phyloP scores from a whole-genome alignment of 1,140 invertebrate species.

The Plutomurus gul region DNA sequence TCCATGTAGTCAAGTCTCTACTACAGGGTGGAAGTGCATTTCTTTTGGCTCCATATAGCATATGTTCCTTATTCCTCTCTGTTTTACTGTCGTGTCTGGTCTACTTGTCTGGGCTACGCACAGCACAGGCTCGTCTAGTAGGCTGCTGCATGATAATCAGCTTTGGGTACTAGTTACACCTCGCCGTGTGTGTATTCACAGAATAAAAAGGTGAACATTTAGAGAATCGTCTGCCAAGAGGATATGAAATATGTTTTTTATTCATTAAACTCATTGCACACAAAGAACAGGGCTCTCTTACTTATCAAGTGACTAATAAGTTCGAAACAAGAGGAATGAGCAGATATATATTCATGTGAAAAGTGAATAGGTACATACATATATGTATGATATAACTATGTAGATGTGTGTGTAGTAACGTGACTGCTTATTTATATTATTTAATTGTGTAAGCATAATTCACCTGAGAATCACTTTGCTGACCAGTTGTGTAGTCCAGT shows the following conservation, averaged over 20 bases:
- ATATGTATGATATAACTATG: too few relatives aligned
- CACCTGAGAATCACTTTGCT: too few relatives aligned
- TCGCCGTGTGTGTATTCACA: too few relatives aligned
- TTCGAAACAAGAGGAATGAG: too few relatives aligned
- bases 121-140: too few relatives aligned
- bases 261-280: slow-evolving; percentile 17
- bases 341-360: too few relatives aligned
- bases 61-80: slow-evolving; percentile 14
- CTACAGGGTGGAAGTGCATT: slow-evolving; percentile 14
- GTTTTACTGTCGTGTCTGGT: not conserved
- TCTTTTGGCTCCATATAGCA: slow-evolving; percentile 11
- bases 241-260: slow-evolving; percentile 30
- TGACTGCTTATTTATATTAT: too few relatives aligned
- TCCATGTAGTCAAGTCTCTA: not conserved
- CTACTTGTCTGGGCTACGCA: not conserved
- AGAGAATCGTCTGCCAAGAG: slow-evolving; percentile 22
- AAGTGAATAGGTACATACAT: too few relatives aligned
- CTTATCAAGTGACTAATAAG: not conserved
- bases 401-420: too few relatives aligned
- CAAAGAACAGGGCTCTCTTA: not conserved
- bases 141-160: not conserved
- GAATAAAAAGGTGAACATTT: slow-evolving; percentile 20
- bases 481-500: too few relatives aligned
- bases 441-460: too few relatives aligned
- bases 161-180: not conserved